Evolutionary conservation across 2,113 vertebrate genomes (phyloP).

Genomic region (Panthera leo): DNA sequence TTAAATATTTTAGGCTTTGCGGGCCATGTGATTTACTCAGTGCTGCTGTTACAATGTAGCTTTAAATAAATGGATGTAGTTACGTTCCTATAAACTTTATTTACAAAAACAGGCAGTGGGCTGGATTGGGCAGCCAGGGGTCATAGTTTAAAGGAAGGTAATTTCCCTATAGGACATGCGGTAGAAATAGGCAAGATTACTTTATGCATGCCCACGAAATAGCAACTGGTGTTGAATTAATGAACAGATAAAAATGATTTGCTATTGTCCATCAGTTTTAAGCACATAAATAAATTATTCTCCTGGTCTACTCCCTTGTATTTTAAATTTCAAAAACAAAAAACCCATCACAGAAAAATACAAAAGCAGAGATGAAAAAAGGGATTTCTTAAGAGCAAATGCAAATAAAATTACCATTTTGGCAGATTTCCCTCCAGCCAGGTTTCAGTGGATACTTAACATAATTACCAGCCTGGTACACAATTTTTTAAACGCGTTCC

Average conservation of each 20-base stretch:
- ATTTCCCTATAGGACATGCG: background rate
- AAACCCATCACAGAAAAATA: background rate
- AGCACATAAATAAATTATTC: background rate
- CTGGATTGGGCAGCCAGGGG: background rate
- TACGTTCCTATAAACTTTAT: constrained; percentile 21
- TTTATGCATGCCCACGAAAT: background rate
- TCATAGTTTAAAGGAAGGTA: background rate
- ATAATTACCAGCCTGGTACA: background rate
- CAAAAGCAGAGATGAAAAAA: background rate
- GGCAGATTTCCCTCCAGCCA: background rate
- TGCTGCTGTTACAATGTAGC: background rate
- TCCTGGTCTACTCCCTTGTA: background rate
- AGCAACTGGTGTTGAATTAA: background rate
- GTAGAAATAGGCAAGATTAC: background rate
- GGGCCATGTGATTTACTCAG: background rate
- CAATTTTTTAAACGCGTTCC: background rate
- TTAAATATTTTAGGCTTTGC: background rate
- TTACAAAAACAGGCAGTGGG: background rate
- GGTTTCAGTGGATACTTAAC: background rate
- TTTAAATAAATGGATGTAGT: background rate
- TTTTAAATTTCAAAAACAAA: constrained; percentile 32
- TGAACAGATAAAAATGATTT: background rate
- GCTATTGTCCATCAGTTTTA: background rate
- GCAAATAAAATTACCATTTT: background rate
- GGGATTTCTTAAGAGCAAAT: background rate